These are phyloP conservation scores for Nasonovia ribisnigri DNA, from an alignment of 2,888 invertebrate species.

Conservation along the genomic window DNA sequence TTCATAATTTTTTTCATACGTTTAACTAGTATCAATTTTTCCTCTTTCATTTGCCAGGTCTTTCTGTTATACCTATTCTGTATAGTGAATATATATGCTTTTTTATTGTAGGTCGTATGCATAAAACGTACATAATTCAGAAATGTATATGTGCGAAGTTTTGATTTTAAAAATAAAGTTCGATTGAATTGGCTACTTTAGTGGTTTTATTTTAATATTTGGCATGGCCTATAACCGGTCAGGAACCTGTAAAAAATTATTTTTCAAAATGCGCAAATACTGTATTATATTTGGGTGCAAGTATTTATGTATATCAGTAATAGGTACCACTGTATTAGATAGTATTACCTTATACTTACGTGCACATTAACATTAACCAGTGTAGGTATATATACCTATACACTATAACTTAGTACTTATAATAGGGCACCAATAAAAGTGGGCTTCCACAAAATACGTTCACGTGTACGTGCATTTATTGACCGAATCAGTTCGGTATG, in stretches of 20 bases:
- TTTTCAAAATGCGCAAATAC: background rate
- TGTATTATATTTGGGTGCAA: too few relatives aligned
- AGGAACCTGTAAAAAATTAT: background rate
- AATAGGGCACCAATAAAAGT: background rate
- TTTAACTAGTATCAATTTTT: too few relatives aligned
- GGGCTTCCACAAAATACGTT: too few relatives aligned
- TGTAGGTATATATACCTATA: background rate
- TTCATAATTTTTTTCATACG: too few relatives aligned
- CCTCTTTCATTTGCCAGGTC: too few relatives aligned
- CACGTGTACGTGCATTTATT: too few relatives aligned
- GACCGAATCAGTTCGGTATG: too few relatives aligned
- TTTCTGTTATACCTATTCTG: too few relatives aligned
- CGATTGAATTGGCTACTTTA: background rate
- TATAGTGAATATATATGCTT: background rate
- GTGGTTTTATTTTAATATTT: background rate
- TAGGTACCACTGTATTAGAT: background rate
- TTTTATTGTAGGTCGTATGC: too few relatives aligned
- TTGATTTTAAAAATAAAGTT: background rate
- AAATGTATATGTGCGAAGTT: background rate
- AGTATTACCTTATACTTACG: background rate
- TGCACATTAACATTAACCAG: background rate
- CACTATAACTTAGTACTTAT: background rate
- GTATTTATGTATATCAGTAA: too few relatives aligned
- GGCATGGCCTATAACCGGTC: background rate
- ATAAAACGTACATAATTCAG: background rate